phyloP scores from a whole-genome alignment of 2,113 vertebrate genomes.

The Nesogale talazaci region DNA sequence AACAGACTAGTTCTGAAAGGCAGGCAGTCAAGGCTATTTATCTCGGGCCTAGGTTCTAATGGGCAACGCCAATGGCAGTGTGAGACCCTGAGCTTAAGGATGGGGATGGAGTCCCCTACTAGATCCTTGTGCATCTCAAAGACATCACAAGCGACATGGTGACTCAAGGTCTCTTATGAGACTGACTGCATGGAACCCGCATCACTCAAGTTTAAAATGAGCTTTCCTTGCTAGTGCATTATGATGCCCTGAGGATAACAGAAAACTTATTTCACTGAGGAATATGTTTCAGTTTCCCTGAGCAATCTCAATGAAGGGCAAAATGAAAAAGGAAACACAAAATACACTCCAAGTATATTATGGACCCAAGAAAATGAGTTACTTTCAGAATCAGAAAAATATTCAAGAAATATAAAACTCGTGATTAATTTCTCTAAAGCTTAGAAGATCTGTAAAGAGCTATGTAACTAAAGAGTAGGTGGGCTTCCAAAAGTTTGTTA shows the following conservation, averaged over 20 bases:
- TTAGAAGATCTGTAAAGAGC: background rate
- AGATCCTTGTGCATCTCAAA: background rate
- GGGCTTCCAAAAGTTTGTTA: too few relatives aligned
- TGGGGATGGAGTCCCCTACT: background rate
- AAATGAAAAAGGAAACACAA: conserved; percentile 12
- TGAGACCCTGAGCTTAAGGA: background rate
- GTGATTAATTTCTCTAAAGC: background rate
- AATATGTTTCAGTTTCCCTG: conserved; percentile 28
- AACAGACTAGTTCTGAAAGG: background rate
- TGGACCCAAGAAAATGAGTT: background rate
- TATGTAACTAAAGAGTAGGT: background rate
- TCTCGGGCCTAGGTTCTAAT: background rate
- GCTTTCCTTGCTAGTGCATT: conserved; percentile 30
- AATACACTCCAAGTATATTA: background rate
- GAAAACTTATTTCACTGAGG: background rate
- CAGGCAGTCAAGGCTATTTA: background rate
- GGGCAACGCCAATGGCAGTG: background rate
- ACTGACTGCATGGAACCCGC: conserved; percentile 19
- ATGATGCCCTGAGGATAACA: background rate
- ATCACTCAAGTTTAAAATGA: conserved; percentile 48
- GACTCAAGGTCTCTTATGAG: background rate
- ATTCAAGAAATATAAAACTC: background rate
- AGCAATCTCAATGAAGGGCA: conserved; percentile 52
- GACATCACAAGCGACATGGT: background rate
- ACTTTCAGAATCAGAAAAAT: conserved; percentile 32